Evolutionary conservation across 53 echinoderm and acorn worm species (phyloP).

Genomic region (Temnopleurus reevesii): DNA sequence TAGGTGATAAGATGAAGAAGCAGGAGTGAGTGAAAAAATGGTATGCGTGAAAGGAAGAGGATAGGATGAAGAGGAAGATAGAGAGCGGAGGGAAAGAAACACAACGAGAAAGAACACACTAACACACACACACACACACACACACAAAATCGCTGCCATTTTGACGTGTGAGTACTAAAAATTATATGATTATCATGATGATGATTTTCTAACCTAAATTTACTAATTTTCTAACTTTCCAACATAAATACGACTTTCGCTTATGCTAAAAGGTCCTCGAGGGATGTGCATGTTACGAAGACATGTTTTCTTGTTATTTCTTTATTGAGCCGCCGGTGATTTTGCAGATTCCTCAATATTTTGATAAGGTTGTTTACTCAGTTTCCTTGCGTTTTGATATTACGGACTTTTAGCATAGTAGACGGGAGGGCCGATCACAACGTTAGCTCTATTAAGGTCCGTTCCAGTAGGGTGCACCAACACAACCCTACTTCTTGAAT

Average conservation of each 20-base stretch:
- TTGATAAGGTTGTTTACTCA: constrained; percentile 1
- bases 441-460: no score
- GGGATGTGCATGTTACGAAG: neutral
- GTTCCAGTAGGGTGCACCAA: no score
- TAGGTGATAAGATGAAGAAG: neutral
- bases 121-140: neutral
- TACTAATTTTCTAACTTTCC: no score
- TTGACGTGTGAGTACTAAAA: neutral
- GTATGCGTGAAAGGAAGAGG: neutral
- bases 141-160: neutral
- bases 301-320: constrained; percentile 1
- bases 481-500: no score
- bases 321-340: neutral
- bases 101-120: neutral
- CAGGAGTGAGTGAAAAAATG: neutral
- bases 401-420: no score
- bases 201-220: neutral
- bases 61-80: neutral
- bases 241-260: constrained; percentile 10
- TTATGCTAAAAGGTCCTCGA: neutral
- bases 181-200: neutral
- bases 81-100: neutral
- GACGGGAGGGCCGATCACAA: no score
- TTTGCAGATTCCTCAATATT: neutral
- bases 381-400: no score